A percentile compares a stretch with the other conserved stretches of the same genome.
phyloP scores from a whole-genome alignment of 2,888 invertebrate genomes.

The Sepiola atlantica region DNA sequence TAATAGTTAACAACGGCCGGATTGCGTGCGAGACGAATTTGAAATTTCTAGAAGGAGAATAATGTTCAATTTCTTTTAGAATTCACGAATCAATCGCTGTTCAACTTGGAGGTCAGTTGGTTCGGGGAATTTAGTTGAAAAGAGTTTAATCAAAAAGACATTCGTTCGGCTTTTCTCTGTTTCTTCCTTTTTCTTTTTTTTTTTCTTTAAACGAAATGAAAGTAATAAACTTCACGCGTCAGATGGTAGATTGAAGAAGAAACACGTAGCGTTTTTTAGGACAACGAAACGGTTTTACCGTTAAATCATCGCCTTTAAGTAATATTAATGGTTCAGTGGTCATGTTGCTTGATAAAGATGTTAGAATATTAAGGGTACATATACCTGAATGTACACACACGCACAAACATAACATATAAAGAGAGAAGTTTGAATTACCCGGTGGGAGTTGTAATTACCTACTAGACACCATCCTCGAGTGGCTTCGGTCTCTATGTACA shows the following conservation, averaged over 20 bases:
- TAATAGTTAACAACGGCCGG: background rate
- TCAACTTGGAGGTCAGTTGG: background rate
- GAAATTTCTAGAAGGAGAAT: background rate
- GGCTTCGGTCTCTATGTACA: no score
- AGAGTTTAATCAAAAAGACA: background rate
- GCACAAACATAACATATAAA: background rate
- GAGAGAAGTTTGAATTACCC: no score
- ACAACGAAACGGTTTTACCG: background rate
- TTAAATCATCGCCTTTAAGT: background rate
- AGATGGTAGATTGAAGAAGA: background rate
- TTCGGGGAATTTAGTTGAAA: background rate
- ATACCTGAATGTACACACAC: background rate
- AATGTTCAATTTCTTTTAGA: background rate
- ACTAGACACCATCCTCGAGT: no score
- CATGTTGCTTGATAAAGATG: no score
- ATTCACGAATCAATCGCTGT: background rate
- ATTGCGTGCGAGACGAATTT: background rate
- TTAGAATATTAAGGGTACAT: no score
- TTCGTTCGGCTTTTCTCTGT: background rate
- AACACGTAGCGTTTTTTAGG: background rate
- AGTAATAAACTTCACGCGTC: background rate
- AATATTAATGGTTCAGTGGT: background rate
- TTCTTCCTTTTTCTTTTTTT: background rate
- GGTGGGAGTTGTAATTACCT: no score
- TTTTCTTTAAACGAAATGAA: background rate